Base-by-base conservation (phyloP, 2,888 invertebrate genomes). In the Eupithecia inturbata region DNA sequence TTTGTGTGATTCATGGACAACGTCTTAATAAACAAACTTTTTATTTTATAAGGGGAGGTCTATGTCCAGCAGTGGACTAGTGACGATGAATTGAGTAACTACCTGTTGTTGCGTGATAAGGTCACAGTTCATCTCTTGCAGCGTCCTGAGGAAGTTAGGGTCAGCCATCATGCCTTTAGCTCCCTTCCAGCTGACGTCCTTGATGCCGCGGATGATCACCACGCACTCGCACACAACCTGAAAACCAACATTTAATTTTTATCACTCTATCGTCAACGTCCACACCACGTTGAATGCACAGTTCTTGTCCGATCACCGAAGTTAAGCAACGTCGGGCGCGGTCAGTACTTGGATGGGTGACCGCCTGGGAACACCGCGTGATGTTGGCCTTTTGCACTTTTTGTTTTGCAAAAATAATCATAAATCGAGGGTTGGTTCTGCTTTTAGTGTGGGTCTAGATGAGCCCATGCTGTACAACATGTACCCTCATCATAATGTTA, bases 131-230 rank as follows among this genome's bases (percentile, higher is more conserved):
- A 99, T 97, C 88, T 98, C 98, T 90, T 97, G 97, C 49, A 99
- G 94, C 70, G 95, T 95, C 70, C 95, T 95, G 53, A 99, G 89
- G 90, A 98, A 99, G 88, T 96, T 97, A 0, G 97, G 97, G 86
- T 99, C 98, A 0, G 97, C 96, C 98, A 99, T 98, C 97, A 99
- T 97, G 2, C 96, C 97, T 89, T 97, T 98, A 0, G 98, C 98
- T 1, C 97, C 96, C 88, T 98, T 98, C 98, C 98, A 99, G 63
- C 96, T 97, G 4, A 98, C 96, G 80, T 98, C 98, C 82, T 97
- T 97, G 66, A 96, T 95, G 1, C 97, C 97, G 78, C 97, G 96
- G 73, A 99, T 95, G 70, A 98, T 98, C 0, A 97, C 97, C 28
- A 99, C 97, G 86, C 98, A 98, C 88, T 99, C 98, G 86, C 98